Conservation (phyloP, 2,797 vertebrate species). For the Melanogrammus aeglefinus region DNA sequence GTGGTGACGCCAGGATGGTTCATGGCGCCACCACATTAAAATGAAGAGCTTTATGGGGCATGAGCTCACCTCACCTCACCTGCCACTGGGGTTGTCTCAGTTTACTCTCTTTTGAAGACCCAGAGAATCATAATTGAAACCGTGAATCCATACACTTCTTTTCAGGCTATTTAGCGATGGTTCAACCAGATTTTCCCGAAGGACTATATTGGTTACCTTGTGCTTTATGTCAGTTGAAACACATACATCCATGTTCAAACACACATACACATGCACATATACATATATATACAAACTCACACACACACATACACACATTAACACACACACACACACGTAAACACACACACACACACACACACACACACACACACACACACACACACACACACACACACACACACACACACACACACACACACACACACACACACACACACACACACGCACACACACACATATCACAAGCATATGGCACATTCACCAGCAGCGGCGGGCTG, state of each 20-base stretch:
- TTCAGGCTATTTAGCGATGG: background rate
- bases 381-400: background rate
- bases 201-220: background rate
- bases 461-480: slow-evolving; percentile 6
- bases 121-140: background rate
- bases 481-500: background rate
- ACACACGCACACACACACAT: background rate
- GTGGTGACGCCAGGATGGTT: background rate
- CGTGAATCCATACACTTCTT: background rate
- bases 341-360: background rate
- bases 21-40: background rate
- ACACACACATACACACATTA: background rate
- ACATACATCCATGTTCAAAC: background rate
- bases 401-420: background rate
- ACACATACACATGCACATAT: background rate
- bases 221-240: background rate
- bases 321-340: background rate
- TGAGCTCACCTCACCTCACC: background rate
- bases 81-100: background rate
- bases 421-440: background rate
- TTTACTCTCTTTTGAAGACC: background rate
- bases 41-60: background rate
- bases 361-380: background rate
- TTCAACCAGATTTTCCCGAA: background rate
- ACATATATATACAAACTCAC: background rate